Percentiles rank a stretch among this genome's conserved stretches.
Conservation (phyloP, 92 coral and sea anemone genomes). For the Diadumene lineata region DNA sequence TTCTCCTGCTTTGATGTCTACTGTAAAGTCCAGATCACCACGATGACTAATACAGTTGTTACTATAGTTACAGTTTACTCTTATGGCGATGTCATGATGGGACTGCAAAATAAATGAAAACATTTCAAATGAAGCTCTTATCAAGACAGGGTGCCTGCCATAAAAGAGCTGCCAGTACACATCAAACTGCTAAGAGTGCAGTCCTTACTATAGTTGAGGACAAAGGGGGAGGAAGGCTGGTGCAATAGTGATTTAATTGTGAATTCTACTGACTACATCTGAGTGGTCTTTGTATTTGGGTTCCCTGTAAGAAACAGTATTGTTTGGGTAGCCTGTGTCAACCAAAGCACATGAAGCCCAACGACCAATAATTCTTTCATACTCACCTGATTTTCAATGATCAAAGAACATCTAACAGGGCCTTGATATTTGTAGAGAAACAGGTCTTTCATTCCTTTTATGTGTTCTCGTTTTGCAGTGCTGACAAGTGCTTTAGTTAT, state of each 20-base stretch:
- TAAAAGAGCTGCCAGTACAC: too few species aligned
- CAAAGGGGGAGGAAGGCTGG: too few species aligned
- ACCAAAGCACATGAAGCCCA: constrained; percentile 7
- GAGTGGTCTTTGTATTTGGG: too few species aligned
- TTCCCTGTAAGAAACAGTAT: too few species aligned
- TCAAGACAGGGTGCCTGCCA: too few species aligned
- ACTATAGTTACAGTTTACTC: constrained; percentile 76
- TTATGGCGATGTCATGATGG: constrained; percentile 71
- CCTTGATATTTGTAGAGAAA: constrained; percentile 80
- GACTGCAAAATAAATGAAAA: constrained; percentile 55
- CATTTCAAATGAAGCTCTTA: too few species aligned
- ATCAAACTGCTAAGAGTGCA: too few species aligned
- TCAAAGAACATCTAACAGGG: constrained; percentile 65
- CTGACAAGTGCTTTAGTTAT: constrained; percentile 58
- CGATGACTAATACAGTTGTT: constrained; percentile 84
- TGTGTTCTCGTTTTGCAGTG: constrained; percentile 73
- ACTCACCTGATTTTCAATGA: constrained; percentile 84
- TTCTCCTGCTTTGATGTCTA: constrained; percentile 63
- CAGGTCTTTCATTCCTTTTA: constrained; percentile 91
- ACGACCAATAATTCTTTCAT: neutral
- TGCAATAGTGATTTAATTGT: too few species aligned
- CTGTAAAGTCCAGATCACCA: constrained; percentile 74
- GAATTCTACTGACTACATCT: too few species aligned
- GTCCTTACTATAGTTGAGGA: too few species aligned
- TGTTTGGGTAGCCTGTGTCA: too few species aligned